Evolutionary conservation across 2,888 invertebrate species (phyloP).

Genomic region (Onchidella celtica): DNA sequence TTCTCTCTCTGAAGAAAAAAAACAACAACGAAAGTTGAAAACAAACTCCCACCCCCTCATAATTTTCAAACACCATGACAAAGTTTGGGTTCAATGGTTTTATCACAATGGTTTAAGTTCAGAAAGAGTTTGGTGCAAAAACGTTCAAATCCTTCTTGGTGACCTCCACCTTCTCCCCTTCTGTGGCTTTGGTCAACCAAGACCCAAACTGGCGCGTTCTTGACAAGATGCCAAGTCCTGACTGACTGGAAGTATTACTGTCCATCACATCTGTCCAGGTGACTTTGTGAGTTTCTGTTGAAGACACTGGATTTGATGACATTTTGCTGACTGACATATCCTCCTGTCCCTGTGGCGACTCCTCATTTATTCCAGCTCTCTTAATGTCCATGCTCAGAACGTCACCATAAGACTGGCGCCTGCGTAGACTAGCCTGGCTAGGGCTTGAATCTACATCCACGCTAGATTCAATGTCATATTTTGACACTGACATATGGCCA

Average conservation of each 20-base stretch:
- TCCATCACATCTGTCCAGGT: background rate
- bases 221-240: conserved; percentile 34
- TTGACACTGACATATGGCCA: background rate
- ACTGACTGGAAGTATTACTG: background rate
- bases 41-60: no score
- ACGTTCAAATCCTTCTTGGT: conserved; percentile 41
- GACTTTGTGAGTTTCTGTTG: background rate
- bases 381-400: background rate
- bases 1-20: no score
- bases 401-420: background rate
- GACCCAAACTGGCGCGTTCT: conserved; percentile 39
- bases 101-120: no score
- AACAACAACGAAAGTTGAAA: no score
- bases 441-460: background rate
- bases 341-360: no score
- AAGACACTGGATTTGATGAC: background rate
- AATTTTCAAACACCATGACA: no score
- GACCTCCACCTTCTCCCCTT: conserved; percentile 28
- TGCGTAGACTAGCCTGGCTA: background rate
- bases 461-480: background rate
- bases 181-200: conserved; percentile 36
- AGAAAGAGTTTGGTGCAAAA: conserved; percentile 40
- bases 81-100: no score
- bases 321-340: background rate
- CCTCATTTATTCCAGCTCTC: background rate